Conservation (phyloP, 2,113 vertebrate genomes). For the Thamnophis sirtalis region DNA sequence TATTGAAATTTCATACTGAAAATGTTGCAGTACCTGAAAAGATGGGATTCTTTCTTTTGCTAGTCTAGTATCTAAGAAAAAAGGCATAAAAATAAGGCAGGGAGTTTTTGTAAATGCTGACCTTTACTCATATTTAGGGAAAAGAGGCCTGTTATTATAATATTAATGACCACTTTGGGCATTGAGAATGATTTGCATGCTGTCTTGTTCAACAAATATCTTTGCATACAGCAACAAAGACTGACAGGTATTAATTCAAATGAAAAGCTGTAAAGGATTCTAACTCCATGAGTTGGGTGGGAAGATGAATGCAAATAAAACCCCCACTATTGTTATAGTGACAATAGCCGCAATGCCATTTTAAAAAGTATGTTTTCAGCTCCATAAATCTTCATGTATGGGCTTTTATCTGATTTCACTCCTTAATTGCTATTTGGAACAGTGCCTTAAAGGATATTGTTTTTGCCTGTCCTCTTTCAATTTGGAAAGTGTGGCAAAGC, state of each 20-base stretch:
- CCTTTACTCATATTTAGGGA: background rate
- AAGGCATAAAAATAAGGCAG: background rate
- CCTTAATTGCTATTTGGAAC: slow-evolving; percentile 60
- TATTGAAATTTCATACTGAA: background rate
- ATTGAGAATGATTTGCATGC: background rate
- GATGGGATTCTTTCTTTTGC: background rate
- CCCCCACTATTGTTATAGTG: slow-evolving; percentile 51
- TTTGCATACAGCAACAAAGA: slow-evolving; percentile 26
- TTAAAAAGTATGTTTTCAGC: slow-evolving; percentile 54
- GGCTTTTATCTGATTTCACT: slow-evolving; percentile 54
- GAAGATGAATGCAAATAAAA: slow-evolving; percentile 31
- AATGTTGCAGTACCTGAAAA: background rate
- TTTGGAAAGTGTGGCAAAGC: slow-evolving; percentile 59
- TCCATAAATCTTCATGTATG: slow-evolving; percentile 48
- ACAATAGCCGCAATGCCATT: slow-evolving; percentile 41
- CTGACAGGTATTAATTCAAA: background rate
- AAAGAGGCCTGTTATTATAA: background rate
- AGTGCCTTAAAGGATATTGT: slow-evolving; percentile 46
- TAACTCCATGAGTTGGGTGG: slow-evolving; percentile 18
- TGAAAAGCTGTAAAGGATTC: slow-evolving; percentile 31
- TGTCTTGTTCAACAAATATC: slow-evolving; percentile 4
- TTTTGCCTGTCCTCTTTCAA: slow-evolving; percentile 44
- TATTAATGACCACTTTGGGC: background rate
- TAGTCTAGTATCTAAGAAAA: slow-evolving; percentile 9
- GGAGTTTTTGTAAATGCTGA: fast-evolving